Evolutionary conservation across 2,888 invertebrate species (phyloP), one percentile per base, ranked within the genome.

Genomic region (Drosophila neoperkinsi): DNA sequence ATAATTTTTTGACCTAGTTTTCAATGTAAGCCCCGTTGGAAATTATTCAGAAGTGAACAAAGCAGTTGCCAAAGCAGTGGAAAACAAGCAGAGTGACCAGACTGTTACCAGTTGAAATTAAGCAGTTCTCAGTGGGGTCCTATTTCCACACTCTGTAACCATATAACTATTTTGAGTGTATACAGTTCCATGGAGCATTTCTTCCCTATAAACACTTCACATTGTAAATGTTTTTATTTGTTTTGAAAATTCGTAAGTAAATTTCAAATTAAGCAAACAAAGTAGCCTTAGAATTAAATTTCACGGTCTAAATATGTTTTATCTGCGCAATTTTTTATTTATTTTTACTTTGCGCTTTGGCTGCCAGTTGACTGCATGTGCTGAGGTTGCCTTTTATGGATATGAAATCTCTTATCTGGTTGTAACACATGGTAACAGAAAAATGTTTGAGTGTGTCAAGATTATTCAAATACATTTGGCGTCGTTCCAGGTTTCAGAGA

Each of bases 321-420:
- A 76, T 60, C 43, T 79, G 21, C 51, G 25, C 4, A 73, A 55
- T 18, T 79, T 76, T 34, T 60, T 79, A 18, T 60, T 57, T 18
- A 18, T 79, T 13, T 66, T 79, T 16, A 64, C 49, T 11, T 50
- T 79, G 18, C 79, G 79, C 2, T 61, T 76, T 11, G 80, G 79
- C 16, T 76, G 73, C 34, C 76, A 66, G 10, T 4, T 69, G 0
- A 63, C 60, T 18, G 80, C 73, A 18, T 55, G 61, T 21, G 13
- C 36, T n/a, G 79, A 79, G 63, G n/a, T 76, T 6, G 4, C 6
- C 0, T 7, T 49, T 4, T 76, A 65, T 36, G 46, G 46, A 13
- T 79, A 63, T 46, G 50, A 50, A 18, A 9, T 63, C 25, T 69
- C 58, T 33, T 52, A n/a, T 28, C 55, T 66, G 51, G 0, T 43